Percentiles rank a stretch among this genome's conserved stretches.
Conservation (phyloP, 2,888 invertebrate genomes). For the Slavum lentiscoides region DNA sequence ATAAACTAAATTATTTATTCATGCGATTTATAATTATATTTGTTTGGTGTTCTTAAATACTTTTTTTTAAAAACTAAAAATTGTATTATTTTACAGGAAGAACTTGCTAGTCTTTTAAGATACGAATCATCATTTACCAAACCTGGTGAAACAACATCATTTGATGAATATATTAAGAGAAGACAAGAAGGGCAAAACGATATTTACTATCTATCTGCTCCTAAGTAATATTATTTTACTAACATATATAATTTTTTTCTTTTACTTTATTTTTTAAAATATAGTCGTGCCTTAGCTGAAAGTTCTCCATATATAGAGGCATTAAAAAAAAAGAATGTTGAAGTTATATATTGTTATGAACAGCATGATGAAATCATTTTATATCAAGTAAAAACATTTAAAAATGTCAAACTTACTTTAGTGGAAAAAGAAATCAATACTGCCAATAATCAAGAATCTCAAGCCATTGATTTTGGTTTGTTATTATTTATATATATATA, state of each 20-base stretch:
- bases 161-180: conserved; percentile 78
- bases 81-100: conserved; percentile 69
- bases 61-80: neutral
- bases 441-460: conserved; percentile 70
- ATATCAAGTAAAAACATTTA: conserved; percentile 83
- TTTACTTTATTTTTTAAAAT: conserved; percentile 30
- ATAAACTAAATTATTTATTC: no score
- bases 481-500: neutral
- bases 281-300: conserved; percentile 87
- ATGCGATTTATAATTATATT: no score
- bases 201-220: conserved; percentile 91
- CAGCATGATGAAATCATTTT: conserved; percentile 95
- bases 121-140: conserved; percentile 87
- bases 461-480: conserved; percentile 59
- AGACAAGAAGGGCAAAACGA: conserved; percentile 80
- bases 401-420: conserved; percentile 75
- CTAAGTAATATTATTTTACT: conserved; percentile 67
- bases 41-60: neutral
- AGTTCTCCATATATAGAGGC: conserved; percentile 94
- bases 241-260: conserved; percentile 6
- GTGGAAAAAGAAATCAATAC: conserved; percentile 83
- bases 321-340: conserved; percentile 80
- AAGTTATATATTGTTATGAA: conserved; percentile 94
- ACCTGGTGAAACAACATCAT: conserved; percentile 69
- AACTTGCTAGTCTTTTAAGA: conserved; percentile 82